A percentile compares a stretch with the other conserved stretches of the same genome.
Conservation (phyloP, 1,140 invertebrate genomes). For the Nylanderia fulva region DNA sequence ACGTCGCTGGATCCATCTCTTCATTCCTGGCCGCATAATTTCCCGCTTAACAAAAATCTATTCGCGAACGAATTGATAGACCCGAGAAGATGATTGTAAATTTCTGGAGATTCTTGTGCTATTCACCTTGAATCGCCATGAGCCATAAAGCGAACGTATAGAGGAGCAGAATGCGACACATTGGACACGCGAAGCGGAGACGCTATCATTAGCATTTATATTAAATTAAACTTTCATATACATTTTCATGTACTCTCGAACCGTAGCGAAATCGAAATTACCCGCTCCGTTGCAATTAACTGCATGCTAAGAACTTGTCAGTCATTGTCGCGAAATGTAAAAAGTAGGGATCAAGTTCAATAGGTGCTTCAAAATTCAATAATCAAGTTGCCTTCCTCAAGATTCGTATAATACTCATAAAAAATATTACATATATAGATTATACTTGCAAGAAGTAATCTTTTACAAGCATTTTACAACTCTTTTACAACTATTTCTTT, state of each 20-base stretch:
- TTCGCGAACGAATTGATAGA: background rate
- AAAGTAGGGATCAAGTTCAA: too few relatives aligned
- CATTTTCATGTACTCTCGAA: conserved; percentile 71
- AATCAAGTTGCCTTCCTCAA: too few relatives aligned
- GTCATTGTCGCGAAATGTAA: background rate
- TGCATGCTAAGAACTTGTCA: conserved; percentile 21
- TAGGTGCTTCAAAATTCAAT: too few relatives aligned
- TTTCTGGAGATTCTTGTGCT: background rate
- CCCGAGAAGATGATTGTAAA: background rate
- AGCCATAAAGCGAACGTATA: conserved; percentile 59
- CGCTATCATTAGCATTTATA: conserved; percentile 77
- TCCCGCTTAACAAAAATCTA: background rate
- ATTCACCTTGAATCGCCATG: conserved; percentile 58
- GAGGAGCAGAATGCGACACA: conserved; percentile 60
- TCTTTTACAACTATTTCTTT: too few relatives aligned
- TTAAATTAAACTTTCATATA: conserved; percentile 75
- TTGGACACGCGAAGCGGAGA: conserved; percentile 45
- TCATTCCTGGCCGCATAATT: background rate
- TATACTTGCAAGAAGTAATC: too few relatives aligned
- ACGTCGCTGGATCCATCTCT: background rate
- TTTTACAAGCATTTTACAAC: too few relatives aligned
- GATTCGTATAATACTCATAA: too few relatives aligned
- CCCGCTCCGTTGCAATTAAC: conserved; percentile 33
- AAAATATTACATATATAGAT: too few relatives aligned
- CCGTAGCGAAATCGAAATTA: conserved; percentile 36